Conservation (phyloP, 2,888 invertebrate species). For the Eretmocerus hayati region DNA sequence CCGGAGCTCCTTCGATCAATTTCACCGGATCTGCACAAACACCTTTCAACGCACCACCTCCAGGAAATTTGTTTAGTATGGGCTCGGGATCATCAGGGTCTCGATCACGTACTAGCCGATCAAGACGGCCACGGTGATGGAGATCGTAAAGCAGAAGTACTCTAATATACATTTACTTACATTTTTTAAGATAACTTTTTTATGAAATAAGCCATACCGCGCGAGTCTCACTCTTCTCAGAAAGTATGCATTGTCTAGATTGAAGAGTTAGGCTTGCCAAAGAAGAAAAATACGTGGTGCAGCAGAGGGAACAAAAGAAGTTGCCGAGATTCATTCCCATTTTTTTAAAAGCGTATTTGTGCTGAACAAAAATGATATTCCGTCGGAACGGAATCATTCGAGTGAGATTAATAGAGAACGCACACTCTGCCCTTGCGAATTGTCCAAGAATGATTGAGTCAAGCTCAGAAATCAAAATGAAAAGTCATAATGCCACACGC, state of each 20-base stretch:
- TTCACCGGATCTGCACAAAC: slow-evolving; percentile 28
- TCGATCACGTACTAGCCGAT: slow-evolving; percentile 42
- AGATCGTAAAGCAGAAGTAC: slow-evolving; percentile 40
- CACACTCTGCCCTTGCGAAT: slow-evolving; percentile 14
- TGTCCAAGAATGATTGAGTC: too few relatives aligned
- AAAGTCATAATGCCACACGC: too few relatives aligned
- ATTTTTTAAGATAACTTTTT: slow-evolving; percentile 3
- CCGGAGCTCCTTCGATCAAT: slow-evolving; percentile 33
- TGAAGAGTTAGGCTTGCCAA: not conserved
- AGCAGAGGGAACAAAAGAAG: slow-evolving; percentile 1
- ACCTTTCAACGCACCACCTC: slow-evolving; percentile 30
- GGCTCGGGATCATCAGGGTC: slow-evolving; percentile 47
- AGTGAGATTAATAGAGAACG: slow-evolving; percentile 2
- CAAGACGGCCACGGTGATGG: slow-evolving; percentile 45
- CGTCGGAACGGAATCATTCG: not conserved
- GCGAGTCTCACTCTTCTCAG: slow-evolving; percentile 3
- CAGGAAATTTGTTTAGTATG: slow-evolving; percentile 48
- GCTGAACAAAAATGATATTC: not conserved
- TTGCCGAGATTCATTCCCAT: slow-evolving; percentile 5
- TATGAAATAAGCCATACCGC: slow-evolving; percentile 7
- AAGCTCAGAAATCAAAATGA: too few relatives aligned
- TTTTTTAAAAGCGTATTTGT: not conserved
- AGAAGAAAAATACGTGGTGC: not conserved
- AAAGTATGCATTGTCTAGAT: slow-evolving; percentile 1
- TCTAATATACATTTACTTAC: not conserved